These are phyloP conservation scores for Epizoanthus rinbou DNA, from an alignment of 92 coral and sea anemone genomes.

Conservation along the genomic window DNA sequence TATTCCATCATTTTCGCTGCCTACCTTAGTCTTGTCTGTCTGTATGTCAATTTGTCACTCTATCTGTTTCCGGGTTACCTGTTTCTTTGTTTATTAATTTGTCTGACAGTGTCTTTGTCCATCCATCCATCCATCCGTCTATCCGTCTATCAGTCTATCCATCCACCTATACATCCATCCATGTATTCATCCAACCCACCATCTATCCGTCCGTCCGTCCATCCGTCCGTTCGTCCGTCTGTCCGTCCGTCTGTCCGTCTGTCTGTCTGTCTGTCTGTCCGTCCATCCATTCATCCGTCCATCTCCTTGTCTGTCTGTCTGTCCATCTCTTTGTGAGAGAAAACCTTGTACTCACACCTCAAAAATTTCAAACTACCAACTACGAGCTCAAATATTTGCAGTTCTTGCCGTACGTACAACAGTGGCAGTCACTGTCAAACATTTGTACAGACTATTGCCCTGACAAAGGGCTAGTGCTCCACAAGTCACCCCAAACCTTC, in stretches of 20 bases:
- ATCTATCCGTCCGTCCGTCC: background rate
- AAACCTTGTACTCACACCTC: background rate
- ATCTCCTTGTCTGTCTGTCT: background rate
- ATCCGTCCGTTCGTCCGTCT: background rate
- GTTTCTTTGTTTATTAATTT: background rate
- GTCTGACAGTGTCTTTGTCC: background rate
- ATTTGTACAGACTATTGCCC: too few relatives aligned
- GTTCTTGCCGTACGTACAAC: too few relatives aligned
- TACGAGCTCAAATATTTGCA: too few relatives aligned
- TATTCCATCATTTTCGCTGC: background rate
- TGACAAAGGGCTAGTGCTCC: too few relatives aligned
- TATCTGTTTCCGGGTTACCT: background rate
- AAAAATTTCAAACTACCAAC: background rate
- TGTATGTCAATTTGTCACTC: background rate
- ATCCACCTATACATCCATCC: background rate
- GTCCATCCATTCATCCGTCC: background rate
- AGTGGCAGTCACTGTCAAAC: too few relatives aligned
- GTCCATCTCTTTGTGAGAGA: background rate
- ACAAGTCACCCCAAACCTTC: too few relatives aligned
- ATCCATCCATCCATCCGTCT: background rate
- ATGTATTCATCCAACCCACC: background rate
- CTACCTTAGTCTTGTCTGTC: constrained; percentile 5
- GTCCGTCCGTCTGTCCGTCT: background rate
- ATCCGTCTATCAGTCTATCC: background rate
- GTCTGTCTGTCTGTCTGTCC: background rate